A percentile compares a stretch with the other conserved stretches of the same genome.
Evolutionary conservation across 2,888 invertebrate genomes (phyloP).

Genomic region (Lepidocyrtoides sp.): DNA sequence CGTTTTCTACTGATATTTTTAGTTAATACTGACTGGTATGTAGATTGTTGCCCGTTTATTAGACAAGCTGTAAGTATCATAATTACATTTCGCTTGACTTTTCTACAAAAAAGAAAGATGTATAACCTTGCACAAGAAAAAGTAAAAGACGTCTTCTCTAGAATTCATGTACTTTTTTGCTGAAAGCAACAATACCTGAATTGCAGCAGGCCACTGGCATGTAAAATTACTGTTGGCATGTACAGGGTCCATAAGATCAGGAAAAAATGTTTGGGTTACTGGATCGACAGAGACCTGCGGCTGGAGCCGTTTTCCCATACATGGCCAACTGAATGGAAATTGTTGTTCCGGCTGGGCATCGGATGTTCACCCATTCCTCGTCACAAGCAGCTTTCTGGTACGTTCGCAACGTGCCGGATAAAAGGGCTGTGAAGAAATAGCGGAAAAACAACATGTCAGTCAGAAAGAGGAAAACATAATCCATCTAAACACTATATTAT

Average conservation of each 20-base stretch:
- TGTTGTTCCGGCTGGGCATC: slow-evolving; percentile 96
- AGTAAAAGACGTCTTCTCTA: no score
- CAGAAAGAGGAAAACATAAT: slow-evolving; percentile 63
- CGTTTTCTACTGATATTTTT: no score
- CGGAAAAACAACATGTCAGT: slow-evolving; percentile 76
- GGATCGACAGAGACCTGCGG: slow-evolving; percentile 88
- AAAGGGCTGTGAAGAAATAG: slow-evolving; percentile 90
- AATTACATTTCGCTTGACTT: no score
- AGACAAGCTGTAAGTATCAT: no score
- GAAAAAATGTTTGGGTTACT: slow-evolving; percentile 78
- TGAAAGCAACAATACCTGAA: slow-evolving; percentile 90
- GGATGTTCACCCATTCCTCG: slow-evolving; percentile 94
- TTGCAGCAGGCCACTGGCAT: slow-evolving; percentile 90
- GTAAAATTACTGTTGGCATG: slow-evolving; percentile 82
- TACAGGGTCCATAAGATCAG: no score
- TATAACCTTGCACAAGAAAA: no score
- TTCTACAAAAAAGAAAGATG: not conserved
- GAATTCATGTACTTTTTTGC: no score
- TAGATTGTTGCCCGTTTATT: no score
- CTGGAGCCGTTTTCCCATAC: slow-evolving; percentile 91
- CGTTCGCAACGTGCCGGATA: slow-evolving; percentile 96
- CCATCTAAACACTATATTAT: not conserved
- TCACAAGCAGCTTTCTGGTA: slow-evolving; percentile 97
- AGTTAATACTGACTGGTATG: no score
- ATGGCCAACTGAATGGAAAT: slow-evolving; percentile 97